Conservation (phyloP, 2,888 invertebrate genomes). For the Ecdyonurus torrentis region DNA sequence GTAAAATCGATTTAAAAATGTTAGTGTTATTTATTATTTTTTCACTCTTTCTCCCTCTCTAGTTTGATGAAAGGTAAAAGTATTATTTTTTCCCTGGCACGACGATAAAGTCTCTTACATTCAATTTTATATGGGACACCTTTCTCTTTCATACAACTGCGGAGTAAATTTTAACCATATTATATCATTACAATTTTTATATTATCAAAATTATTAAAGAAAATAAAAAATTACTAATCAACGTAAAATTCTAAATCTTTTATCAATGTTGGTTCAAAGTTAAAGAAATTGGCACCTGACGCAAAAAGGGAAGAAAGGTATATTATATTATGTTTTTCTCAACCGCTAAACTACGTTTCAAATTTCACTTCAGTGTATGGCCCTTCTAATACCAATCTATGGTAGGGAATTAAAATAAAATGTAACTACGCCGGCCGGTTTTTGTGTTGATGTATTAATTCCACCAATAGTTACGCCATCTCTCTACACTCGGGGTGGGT, state of each 20-base stretch:
- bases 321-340: too few species aligned
- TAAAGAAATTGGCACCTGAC: too few species aligned
- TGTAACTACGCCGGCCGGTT: background rate
- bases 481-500: background rate
- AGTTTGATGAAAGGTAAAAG: background rate
- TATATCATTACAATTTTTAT: too few species aligned
- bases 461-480: background rate
- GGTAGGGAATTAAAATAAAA: background rate
- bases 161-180: too few species aligned
- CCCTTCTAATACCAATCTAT: background rate
- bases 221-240: too few species aligned
- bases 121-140: background rate
- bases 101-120: background rate
- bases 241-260: too few species aligned
- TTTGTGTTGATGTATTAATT: background rate
- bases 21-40: too few species aligned
- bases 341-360: background rate
- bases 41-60: background rate
- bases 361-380: background rate
- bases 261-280: too few species aligned
- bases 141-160: conserved; percentile 1
- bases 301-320: too few species aligned
- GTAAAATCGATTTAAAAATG: background rate
- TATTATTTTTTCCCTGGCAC: too few species aligned
- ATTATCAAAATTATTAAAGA: too few species aligned